Evolutionary conservation across 2,797 vertebrate species (phyloP).

Genomic region (Pantherophis vulpinus): DNA sequence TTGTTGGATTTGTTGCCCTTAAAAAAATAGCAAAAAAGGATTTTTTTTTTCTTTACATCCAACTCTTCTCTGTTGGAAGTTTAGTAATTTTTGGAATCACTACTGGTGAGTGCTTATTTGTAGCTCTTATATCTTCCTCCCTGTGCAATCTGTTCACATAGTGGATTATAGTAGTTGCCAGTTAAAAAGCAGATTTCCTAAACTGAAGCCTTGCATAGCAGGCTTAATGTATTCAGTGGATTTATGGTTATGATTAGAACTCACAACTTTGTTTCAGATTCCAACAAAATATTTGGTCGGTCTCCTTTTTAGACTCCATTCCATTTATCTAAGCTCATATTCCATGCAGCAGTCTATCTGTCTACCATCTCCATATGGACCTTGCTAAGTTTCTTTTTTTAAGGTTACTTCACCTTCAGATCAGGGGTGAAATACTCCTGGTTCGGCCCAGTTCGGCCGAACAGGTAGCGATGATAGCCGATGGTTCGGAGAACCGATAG

Average conservation of each 20-base stretch:
- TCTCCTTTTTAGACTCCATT: neutral
- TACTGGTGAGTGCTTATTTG: slow-evolving; percentile 48
- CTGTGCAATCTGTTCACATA: slow-evolving; percentile 66
- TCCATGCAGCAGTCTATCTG: neutral
- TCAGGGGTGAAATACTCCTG: neutral
- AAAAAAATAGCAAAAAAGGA: neutral
- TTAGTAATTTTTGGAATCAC: slow-evolving; percentile 58
- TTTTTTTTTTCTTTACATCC: slow-evolving; percentile 30
- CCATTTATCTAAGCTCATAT: neutral
- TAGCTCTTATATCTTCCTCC: slow-evolving; percentile 50
- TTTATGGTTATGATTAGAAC: slow-evolving; percentile 31
- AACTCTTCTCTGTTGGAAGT: slow-evolving; percentile 50
- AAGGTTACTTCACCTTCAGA: slow-evolving; percentile 48
- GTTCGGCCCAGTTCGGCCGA: too few relatives aligned
- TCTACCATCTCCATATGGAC: neutral
- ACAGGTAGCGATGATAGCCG: too few relatives aligned
- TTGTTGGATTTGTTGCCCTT: neutral
- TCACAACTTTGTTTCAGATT: neutral
- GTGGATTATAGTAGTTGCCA: slow-evolving; percentile 64
- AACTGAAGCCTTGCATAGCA: slow-evolving; percentile 61
- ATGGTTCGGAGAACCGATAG: too few relatives aligned
- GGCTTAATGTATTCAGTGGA: slow-evolving; percentile 30
- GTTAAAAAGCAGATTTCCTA: slow-evolving; percentile 72
- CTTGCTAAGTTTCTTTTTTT: slow-evolving; percentile 18
- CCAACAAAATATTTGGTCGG: slow-evolving; percentile 30